Evolutionary conservation across 2,113 vertebrate genomes (phyloP).

Genomic region (Anolis sagrei): DNA sequence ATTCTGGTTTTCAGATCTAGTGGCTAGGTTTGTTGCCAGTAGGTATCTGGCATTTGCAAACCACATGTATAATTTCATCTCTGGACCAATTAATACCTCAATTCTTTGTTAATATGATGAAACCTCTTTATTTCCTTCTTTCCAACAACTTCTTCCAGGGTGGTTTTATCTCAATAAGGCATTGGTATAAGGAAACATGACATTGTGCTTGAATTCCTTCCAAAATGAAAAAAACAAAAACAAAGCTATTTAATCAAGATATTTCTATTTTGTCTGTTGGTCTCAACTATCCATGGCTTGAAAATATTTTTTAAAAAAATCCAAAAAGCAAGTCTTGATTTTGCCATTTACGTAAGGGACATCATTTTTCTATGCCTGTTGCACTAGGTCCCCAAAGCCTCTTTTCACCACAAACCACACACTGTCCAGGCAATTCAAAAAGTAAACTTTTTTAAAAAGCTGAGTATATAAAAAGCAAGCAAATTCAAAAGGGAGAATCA

Average conservation of each 20-base stretch:
- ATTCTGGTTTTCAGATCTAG: slow-evolving; percentile 40
- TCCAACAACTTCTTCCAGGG: neutral
- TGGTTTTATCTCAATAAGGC: neutral
- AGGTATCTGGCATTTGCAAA: slow-evolving; percentile 39
- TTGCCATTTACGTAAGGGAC: too few species aligned
- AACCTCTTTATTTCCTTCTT: neutral
- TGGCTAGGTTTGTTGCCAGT: slow-evolving; percentile 23
- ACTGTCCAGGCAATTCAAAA: too few species aligned
- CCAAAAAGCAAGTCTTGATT: too few species aligned
- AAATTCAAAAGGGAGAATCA: too few species aligned
- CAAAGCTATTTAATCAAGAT: neutral
- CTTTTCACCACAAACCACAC: too few species aligned
- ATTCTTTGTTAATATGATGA: slow-evolving; percentile 29
- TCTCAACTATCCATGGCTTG: too few species aligned
- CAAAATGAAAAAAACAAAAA: neutral
- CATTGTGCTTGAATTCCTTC: neutral
- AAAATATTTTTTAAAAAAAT: too few species aligned
- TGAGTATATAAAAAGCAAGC: too few species aligned
- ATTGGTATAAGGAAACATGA: neutral
- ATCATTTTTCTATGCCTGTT: too few species aligned
- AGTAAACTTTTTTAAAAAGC: too few species aligned
- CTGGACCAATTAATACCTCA: slow-evolving; percentile 25
- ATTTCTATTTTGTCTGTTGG: neutral
- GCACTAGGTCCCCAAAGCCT: too few species aligned
- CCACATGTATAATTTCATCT: slow-evolving; percentile 51